Evolutionary conservation across 2,888 invertebrate species (phyloP).

Genomic region (Eulithis prunata): DNA sequence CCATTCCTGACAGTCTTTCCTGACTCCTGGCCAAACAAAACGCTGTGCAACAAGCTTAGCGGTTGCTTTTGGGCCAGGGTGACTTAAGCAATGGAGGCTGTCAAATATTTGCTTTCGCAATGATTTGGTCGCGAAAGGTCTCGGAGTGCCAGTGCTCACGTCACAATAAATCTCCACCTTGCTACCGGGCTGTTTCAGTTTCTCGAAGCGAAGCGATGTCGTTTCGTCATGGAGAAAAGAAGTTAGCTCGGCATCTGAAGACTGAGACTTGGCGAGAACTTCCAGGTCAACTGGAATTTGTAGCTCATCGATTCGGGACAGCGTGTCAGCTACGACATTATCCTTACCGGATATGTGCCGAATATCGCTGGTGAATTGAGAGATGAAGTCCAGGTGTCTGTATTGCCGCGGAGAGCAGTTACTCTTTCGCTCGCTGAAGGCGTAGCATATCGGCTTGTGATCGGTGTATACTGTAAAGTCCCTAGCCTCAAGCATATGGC

Average conservation of each 20-base stretch:
- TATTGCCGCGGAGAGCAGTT: constrained; percentile 55
- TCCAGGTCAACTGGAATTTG: constrained; percentile 28
- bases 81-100: constrained; percentile 41
- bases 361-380: constrained; percentile 58
- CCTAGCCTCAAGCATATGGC: constrained; percentile 32
- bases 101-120: constrained; percentile 42
- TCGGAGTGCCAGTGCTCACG: constrained; percentile 33
- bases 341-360: constrained; percentile 50
- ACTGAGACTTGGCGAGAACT: constrained; percentile 33
- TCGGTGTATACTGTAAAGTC: constrained; percentile 18
- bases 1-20: constrained; percentile 4
- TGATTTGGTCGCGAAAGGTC: constrained; percentile 40
- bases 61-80: constrained; percentile 42
- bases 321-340: constrained; percentile 56
- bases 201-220: constrained; percentile 37
- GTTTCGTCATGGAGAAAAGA: constrained; percentile 22
- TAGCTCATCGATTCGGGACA: constrained; percentile 48
- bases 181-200: constrained; percentile 28
- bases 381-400: constrained; percentile 53
- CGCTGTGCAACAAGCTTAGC: constrained; percentile 6
- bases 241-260: constrained; percentile 35
- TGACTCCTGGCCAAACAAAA: constrained; percentile 3
- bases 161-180: constrained; percentile 40
- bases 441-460: constrained; percentile 59
- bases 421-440: constrained; percentile 46